Evolutionary conservation across 2,888 invertebrate species (phyloP), one percentile per base, ranked within the genome.

Genomic region (Orthosia incerta): DNA sequence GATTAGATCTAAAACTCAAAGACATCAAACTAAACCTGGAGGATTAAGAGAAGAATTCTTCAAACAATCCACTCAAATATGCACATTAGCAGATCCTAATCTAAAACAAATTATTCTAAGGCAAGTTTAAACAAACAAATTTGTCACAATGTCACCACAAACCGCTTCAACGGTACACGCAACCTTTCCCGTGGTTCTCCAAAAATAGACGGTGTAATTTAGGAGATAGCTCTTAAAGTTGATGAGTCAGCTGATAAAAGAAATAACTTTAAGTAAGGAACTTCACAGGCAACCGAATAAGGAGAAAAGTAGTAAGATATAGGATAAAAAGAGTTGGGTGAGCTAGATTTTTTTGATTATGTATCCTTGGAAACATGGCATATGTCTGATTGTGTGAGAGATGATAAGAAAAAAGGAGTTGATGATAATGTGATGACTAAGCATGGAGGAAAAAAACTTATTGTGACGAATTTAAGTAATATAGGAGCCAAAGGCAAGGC

Each of bases 101-200:
- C 78, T 57, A 45, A 69, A 76, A 64, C 64, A 62, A 70, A 53
- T 74, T 67, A 67, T 63, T 69, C 31, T 53, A 76, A 73, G 26
- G 39, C 70, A 46, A 66, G 77, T 76, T 83, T 83, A 87, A 88
- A 88, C 88, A 87, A 87, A 86, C 87, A 80, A 80, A 86, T 69
- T 70, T 73, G 73, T 83, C 62, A 68, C 18, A 13, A 26, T 69
- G 62, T 68, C 72, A 68, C 50, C 79, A 78, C 84, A 83, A 82
- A 79, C 80, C 64, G 86, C 7, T 85, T 76, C 77, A 93, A 69
- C 83, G 61, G 73, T 56, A 79, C 31, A 2, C 23, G 2, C 51
- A 57, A 83, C 64, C 70, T 62, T 74, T 71, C 62, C 72, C 77
- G 67, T 74, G 78, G 73, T 66, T 70, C 48, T 59, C 70, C 74